A percentile compares a stretch with the other conserved stretches of the same genome.
phyloP scores from a whole-genome alignment of 2,888 invertebrate genomes.

The Sycophila texana region DNA sequence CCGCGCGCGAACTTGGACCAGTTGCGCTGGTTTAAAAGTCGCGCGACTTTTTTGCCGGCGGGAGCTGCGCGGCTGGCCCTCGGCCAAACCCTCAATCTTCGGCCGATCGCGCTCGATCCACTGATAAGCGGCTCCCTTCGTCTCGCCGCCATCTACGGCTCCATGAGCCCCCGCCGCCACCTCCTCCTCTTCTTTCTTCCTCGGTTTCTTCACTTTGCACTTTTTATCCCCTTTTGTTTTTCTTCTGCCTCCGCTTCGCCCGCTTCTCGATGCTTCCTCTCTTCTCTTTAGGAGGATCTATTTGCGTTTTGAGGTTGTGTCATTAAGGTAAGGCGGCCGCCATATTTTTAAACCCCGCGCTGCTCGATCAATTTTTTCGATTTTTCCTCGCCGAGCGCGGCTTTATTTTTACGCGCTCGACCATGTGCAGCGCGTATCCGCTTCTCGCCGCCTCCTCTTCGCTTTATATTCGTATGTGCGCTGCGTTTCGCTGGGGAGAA shows the following conservation, averaged over 20 bases:
- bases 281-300: constrained; percentile 24
- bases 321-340: constrained; percentile 42
- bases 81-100: neutral
- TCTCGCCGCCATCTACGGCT: no score
- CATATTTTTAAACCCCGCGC: constrained; percentile 48
- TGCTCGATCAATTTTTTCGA: constrained; percentile 25
- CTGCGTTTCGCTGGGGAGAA: no score
- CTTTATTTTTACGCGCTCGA: constrained; percentile 57
- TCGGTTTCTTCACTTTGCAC: neutral
- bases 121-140: no score
- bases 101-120: no score
- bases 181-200: neutral
- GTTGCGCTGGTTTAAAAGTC: no score
- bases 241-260: neutral
- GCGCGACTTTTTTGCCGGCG: neutral
- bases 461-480: no score
- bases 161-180: neutral
- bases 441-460: constrained; percentile 32
- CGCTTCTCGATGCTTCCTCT: neutral
- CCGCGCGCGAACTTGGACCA: no score
- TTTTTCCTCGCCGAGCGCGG: constrained; percentile 19
- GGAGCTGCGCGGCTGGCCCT: neutral
- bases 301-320: constrained; percentile 46
- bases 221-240: no score
- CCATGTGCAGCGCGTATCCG: constrained; percentile 57